Conservation (phyloP, 1,140 invertebrate genomes). For the Tigriopus japonicus region DNA sequence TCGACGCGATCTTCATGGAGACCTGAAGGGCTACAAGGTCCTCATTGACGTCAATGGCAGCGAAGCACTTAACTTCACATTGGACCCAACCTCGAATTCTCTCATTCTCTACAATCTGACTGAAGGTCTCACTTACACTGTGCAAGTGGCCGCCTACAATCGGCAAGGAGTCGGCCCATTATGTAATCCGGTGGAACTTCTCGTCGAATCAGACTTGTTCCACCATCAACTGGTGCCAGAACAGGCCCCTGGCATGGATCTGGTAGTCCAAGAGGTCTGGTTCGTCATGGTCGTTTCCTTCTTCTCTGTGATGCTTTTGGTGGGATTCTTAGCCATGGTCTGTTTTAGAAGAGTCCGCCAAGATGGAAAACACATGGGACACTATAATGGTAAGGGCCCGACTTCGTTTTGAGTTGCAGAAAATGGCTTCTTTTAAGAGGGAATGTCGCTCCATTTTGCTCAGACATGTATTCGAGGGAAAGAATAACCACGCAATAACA, state of each 20-base stretch:
- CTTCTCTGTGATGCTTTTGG: neutral
- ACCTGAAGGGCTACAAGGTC: conserved; percentile 2
- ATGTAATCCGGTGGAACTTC: neutral
- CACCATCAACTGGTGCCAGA: neutral
- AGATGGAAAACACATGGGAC: neutral
- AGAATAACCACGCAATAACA: too few relatives aligned
- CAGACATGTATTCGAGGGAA: too few relatives aligned
- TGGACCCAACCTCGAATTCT: neutral
- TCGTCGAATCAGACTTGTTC: neutral
- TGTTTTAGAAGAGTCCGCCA: neutral
- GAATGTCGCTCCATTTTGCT: too few relatives aligned
- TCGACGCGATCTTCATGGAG: neutral
- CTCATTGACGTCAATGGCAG: neutral
- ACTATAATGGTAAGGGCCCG: conserved; percentile 9
- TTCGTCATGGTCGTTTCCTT: conserved; percentile 4
- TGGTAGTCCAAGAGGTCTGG: conserved; percentile 6
- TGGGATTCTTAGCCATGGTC: neutral
- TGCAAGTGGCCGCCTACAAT: neutral
- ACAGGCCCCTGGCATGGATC: neutral
- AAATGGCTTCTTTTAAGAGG: too few relatives aligned
- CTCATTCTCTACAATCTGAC: neutral
- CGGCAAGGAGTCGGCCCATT: neutral
- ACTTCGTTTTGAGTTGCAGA: too few relatives aligned
- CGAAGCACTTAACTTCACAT: neutral
- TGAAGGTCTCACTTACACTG: neutral